phyloP scores from a whole-genome alignment of 2,888 invertebrate genomes.

The Mesorhabditis belari region DNA sequence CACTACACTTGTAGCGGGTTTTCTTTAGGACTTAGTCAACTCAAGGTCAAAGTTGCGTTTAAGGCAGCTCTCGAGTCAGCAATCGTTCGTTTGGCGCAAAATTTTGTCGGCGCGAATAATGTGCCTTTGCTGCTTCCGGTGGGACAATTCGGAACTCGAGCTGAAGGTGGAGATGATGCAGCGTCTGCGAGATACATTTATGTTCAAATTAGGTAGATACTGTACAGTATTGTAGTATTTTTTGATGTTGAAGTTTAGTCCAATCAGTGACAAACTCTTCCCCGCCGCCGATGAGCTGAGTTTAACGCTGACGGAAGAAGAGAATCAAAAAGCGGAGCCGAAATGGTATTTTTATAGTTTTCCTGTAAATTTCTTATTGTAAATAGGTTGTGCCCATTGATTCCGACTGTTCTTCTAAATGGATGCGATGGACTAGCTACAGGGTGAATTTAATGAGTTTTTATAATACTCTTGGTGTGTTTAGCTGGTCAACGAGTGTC shows the following conservation, averaged over 20 bases:
- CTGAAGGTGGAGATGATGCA: conserved; percentile 83
- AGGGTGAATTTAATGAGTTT: conserved; percentile 65
- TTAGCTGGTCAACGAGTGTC: conserved; percentile 58
- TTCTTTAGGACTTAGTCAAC: too few relatives aligned
- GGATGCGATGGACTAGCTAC: conserved; percentile 97
- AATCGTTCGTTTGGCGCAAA: conserved; percentile 90
- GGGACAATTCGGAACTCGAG: conserved; percentile 78
- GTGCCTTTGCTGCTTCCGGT: conserved; percentile 84
- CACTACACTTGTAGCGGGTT: not conserved
- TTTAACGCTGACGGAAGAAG: conserved; percentile 78
- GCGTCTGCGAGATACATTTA: conserved; percentile 97
- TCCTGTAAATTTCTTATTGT: too few relatives aligned
- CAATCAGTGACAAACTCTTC: conserved; percentile 75
- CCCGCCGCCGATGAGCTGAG: conserved; percentile 80
- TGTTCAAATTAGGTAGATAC: conserved; percentile 66
- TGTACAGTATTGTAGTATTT: not conserved
- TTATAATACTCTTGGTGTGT: too few relatives aligned
- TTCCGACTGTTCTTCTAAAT: conserved; percentile 91
- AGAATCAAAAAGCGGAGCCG: conserved; percentile 86
- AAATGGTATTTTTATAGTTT: too few relatives aligned
- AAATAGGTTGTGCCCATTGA: conserved; percentile 69
- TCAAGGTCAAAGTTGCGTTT: too few relatives aligned
- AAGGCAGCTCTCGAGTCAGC: conserved; percentile 75
- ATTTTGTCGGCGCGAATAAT: conserved; percentile 93
- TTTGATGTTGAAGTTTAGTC: conserved; percentile 55